Conservation (phyloP, 2,888 invertebrate species). For the Thecophora atra region DNA sequence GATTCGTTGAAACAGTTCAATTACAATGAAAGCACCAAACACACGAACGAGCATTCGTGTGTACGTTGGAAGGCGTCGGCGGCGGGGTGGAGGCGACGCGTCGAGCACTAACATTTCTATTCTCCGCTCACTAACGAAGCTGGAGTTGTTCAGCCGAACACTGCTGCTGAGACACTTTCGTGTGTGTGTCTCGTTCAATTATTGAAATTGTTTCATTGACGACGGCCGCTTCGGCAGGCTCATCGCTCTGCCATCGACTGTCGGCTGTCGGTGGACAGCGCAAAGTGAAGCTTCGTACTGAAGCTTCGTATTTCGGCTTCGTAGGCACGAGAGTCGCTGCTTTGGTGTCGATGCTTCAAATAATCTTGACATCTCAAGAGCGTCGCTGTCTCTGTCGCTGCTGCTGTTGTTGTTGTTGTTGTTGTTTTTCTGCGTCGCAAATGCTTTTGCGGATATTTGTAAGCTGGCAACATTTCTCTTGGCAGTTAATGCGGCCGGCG, state of each 20-base stretch:
- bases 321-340: conserved; percentile 26
- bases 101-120: conserved; percentile 16
- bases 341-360: conserved; percentile 25
- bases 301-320: not conserved
- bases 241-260: conserved; percentile 15
- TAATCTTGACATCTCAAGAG: conserved; percentile 30
- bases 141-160: not conserved
- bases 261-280: not conserved
- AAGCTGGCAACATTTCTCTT: conserved; percentile 10
- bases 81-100: not conserved
- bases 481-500: conserved; percentile 40
- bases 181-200: conserved; percentile 30
- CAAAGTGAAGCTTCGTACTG: not conserved
- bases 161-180: conserved; percentile 13
- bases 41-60: too few species aligned
- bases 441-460: conserved; percentile 3
- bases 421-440: conserved; percentile 3
- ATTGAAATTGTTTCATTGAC: conserved; percentile 47
- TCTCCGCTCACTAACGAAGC: conserved; percentile 39
- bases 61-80: not conserved
- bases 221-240: conserved; percentile 31
- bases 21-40: conserved; percentile 11
- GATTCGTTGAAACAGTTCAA: conserved; percentile 54
- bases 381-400: too few species aligned
- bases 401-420: too few species aligned